Evolutionary conservation across 1,140 invertebrate genomes (phyloP).

Genomic region (Chelonus insularis): DNA sequence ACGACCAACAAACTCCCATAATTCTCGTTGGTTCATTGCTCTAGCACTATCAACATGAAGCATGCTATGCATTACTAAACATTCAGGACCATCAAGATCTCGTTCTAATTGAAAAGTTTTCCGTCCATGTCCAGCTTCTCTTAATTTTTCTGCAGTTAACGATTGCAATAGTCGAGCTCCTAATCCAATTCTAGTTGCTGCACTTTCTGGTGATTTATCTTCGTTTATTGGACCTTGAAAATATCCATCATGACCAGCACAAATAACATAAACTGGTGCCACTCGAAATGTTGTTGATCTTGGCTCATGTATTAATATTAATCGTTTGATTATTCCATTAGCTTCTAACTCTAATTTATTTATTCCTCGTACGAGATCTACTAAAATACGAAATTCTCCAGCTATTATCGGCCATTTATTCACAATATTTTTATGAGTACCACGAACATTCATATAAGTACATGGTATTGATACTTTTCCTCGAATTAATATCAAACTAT

Average conservation of each 20-base stretch:
- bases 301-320: constrained; percentile 50
- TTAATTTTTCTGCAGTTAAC: constrained; percentile 85
- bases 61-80: constrained; percentile 71
- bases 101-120: constrained; percentile 81
- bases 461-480: constrained; percentile 44
- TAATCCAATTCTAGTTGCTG: constrained; percentile 75
- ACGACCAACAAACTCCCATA: constrained; percentile 84
- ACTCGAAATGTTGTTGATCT: constrained; percentile 56
- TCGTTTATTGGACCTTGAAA: constrained; percentile 74
- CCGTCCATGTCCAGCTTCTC: constrained; percentile 75
- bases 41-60: constrained; percentile 73
- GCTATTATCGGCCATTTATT: constrained; percentile 54
- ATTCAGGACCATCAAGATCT: constrained; percentile 65
- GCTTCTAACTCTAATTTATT: constrained; percentile 53
- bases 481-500: constrained; percentile 51
- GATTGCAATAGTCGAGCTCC: constrained; percentile 82
- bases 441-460: constrained; percentile 44
- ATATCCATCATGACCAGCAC: constrained; percentile 73
- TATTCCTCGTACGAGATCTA: constrained; percentile 46
- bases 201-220: constrained; percentile 73
- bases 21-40: constrained; percentile 73
- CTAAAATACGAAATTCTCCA: constrained; percentile 52
- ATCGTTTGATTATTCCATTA: constrained; percentile 40
- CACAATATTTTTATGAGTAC: constrained; percentile 38
- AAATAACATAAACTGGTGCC: constrained; percentile 75